Conservation (phyloP, 2,113 vertebrate genomes). For the Dicaeum eximium region DNA sequence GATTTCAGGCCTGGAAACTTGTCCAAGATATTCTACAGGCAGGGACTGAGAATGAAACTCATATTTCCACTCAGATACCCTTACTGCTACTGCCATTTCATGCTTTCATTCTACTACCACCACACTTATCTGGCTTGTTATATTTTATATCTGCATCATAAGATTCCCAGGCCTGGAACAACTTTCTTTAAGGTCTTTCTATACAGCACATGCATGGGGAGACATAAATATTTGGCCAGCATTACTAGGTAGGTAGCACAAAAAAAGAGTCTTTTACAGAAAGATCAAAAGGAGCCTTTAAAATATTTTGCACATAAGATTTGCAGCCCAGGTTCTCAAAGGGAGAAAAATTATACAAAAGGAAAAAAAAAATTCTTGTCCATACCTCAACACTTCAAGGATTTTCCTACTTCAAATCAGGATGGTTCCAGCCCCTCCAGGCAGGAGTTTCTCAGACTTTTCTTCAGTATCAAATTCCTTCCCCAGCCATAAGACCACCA, state of each 20-base stretch:
- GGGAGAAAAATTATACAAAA: neutral
- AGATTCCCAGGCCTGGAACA: neutral
- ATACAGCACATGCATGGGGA: fast-evolving
- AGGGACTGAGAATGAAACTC: neutral
- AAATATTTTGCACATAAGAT: neutral
- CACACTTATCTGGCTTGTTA: neutral
- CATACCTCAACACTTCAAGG: neutral
- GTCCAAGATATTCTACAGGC: neutral
- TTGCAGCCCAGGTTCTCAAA: neutral
- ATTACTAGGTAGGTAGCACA: neutral
- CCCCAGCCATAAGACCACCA: neutral
- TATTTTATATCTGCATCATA: neutral
- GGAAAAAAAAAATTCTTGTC: neutral
- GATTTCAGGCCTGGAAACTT: neutral
- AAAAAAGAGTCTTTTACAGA: neutral
- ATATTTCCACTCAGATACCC: neutral
- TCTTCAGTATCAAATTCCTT: neutral
- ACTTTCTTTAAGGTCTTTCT: neutral
- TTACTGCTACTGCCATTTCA: neutral
- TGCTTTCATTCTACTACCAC: neutral
- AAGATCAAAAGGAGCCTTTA: neutral
- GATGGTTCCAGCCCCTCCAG: neutral
- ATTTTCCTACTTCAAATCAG: neutral
- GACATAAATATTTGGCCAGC: neutral
- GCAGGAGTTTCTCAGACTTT: neutral